Evolutionary conservation across 1,140 invertebrate species (phyloP), one percentile per base, ranked within the genome.

Genomic region (Adoxophyes honmai): DNA sequence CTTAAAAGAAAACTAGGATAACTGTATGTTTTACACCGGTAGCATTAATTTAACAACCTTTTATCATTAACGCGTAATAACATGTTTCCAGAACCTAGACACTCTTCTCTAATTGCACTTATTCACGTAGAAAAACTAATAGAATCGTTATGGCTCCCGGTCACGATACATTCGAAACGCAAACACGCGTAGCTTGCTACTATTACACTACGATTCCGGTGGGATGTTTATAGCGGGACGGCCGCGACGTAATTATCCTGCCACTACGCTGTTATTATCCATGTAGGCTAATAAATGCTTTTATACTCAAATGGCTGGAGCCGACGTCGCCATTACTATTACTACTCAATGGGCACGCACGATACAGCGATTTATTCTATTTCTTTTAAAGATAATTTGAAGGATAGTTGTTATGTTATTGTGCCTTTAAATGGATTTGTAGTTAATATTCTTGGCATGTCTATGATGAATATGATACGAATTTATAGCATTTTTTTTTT

Each of bases 241-340:
- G 56, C 52, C 62, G 71, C 69, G 67, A 62, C 58, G 62, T 78
- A 79, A 83, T 77, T 80, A 76, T 71, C 70, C 67, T 73, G 66
- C 66, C 62, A 69, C 66, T 75, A 68, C 54, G 66, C 57, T 70
- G 64, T 63, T 62, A 60, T 66, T 66, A 55, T 33, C 37, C 37
- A 55, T 55, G 52, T 59, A 42, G 57, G 57, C 58, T 59, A 60
- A 62, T 66, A 62, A 66, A 21, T 57, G 5, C 54, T 38, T 64
- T 55, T 51, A 44, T 36, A 52, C 10, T 28, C 51, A 36, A 59
- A 52, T 39, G 21, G 21, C 6, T 42, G 33, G 34, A 28, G 16
- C 33, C 44, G 9, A 13, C 44, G 1, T 33, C 5, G 14, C 21
- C 21, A 28, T 28, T 28, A 28, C 21, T 28, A 28, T 28, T 28